Evolutionary conservation across 1,140 invertebrate genomes (phyloP), one percentile per base, ranked within the genome.

Genomic region (Metopolophium dirhodum): DNA sequence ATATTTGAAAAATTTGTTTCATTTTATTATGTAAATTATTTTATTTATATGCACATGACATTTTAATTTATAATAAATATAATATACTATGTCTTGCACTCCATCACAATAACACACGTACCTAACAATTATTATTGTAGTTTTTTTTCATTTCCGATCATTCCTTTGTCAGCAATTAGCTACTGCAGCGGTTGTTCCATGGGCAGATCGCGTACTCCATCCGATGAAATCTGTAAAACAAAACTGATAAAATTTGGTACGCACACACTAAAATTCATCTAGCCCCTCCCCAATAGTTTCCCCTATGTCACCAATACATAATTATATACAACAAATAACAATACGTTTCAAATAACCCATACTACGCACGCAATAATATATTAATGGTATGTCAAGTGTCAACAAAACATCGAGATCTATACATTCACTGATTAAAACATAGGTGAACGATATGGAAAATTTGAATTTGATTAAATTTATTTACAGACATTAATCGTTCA

Each of bases 161-260:
- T 90, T 30, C 3, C 18, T 37, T 61, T 14, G 6, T 22, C 49
- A 51, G 14, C 49, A 18, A 1, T 18, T 11, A 18, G 49, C 26
- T 61, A 77, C 11, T 20, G 61, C 1, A 7, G 14, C 11, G n/a
- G 54, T 1, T 61, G 35, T 45, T 90, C 88, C 11, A 54, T 30
- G 26, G 35, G 47, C 20, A 92, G 1, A 54, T 93, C 91, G 7
- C 91, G 91, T 82, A 93, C 91, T 86, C 91, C 91, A 6, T 83
- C 47, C 35, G 82, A 85, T 37, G 91, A 54, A 93, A 93, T 86
- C 91, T 93, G 35, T 41, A 85, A 93, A n/a, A 93, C 57, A 93
- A 86, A 93, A 54, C 8, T 77, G 4, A 77, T 35, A 77, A 2
- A 30, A n/a, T n/a, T 77, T 77, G 14, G 22, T 14, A 77, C 61